These are phyloP conservation scores for Protomyctophum bolini DNA, from an alignment of 2,113 vertebrate species.

Conservation along the genomic window DNA sequence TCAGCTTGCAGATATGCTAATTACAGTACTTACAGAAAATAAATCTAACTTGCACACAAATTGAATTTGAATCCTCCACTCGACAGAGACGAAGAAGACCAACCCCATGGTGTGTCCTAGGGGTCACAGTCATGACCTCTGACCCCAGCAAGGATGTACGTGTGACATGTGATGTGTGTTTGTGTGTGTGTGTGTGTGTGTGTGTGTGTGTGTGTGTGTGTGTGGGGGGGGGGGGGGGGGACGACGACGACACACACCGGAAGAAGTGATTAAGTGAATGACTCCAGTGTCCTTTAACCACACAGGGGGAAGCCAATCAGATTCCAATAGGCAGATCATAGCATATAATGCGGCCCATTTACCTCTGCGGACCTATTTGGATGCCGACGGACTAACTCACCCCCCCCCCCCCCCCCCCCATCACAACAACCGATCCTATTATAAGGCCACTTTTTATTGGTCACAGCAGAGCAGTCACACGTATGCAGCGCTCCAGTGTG, in stretches of 20 bases:
- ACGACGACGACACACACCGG: no score
- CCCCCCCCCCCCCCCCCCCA: background rate
- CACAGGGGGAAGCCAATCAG: background rate
- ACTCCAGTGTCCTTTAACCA: conserved; percentile 12
- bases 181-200: no score
- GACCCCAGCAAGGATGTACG: conserved; percentile 21
- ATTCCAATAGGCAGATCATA: background rate
- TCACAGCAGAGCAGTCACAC: no score
- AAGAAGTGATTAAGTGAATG: conserved; percentile 4
- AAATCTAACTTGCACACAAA: no score
- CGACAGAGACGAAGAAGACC: no score
- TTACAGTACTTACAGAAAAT: no score
- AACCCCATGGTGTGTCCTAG: background rate
- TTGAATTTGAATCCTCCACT: no score
- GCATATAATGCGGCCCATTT: background rate
- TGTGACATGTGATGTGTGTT: background rate
- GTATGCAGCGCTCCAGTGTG: background rate
- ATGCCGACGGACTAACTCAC: background rate
- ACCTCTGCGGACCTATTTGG: background rate
- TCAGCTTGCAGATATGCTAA: no score
- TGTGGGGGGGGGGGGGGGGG: no score
- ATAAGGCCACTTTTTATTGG: background rate
- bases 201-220: no score
- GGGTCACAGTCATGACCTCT: background rate
- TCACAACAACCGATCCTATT: background rate